Percentiles rank a stretch among this genome's conserved stretches.
Conservation (phyloP, 2,797 vertebrate genomes). For the Gallinago nigripennis region DNA sequence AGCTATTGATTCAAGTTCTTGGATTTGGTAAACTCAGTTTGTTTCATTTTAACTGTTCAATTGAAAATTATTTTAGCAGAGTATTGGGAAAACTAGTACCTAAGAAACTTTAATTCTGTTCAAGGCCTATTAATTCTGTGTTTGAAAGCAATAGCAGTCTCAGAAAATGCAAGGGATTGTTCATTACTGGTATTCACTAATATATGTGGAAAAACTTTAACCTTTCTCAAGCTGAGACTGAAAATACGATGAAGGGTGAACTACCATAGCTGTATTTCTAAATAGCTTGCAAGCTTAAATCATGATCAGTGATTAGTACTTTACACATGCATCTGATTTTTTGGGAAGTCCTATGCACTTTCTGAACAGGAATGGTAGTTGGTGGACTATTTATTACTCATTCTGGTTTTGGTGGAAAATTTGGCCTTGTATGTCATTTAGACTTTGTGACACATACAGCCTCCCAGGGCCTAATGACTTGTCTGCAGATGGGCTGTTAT, state of each 20-base stretch:
- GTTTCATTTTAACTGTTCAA: not conserved
- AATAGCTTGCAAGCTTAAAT: not conserved
- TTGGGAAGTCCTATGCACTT: constrained; percentile 35
- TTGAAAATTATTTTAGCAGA: not conserved
- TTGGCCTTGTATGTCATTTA: constrained; percentile 81
- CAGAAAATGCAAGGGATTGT: not conserved
- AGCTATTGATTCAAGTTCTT: not conserved
- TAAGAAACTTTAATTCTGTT: not conserved
- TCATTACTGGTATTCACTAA: not conserved
- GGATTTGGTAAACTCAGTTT: not conserved
- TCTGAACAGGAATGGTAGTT: constrained; percentile 34
- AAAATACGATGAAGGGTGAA: not conserved
- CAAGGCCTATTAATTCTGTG: not conserved
- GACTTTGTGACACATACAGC: constrained; percentile 84
- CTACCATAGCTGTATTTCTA: not conserved
- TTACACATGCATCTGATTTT: not conserved
- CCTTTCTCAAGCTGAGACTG: not conserved
- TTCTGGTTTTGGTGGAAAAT: constrained; percentile 71
- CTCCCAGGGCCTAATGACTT: constrained; percentile 86
- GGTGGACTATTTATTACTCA: constrained; percentile 59
- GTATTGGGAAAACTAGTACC: not conserved
- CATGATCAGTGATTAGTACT: not conserved
- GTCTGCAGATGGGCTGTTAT: constrained; percentile 88
- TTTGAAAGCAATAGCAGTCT: not conserved
- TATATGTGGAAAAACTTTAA: not conserved